Evolutionary conservation across 2,797 vertebrate species (phyloP), one percentile per base, ranked within the genome.

Genomic region (Mycteria americana): DNA sequence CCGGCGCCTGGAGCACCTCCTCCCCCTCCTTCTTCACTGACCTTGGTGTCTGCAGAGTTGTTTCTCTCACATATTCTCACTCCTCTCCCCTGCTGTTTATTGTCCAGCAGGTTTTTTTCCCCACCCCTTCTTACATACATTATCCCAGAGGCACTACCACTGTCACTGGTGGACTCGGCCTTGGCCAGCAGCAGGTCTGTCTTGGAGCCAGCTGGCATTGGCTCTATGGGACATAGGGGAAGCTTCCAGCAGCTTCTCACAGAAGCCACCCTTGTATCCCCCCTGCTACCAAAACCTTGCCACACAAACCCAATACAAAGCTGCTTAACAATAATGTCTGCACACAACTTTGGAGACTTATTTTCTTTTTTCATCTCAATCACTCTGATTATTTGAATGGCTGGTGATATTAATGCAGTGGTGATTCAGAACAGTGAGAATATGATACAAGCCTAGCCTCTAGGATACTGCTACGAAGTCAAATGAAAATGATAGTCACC

Each of bases 81-180:
- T 56, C 9, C 6, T 22, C 31, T 51, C 27, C 9, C 50, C 27
- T 9, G 50, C 50, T 51, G 50, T 27, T 25, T 8, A 51, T 51
- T 51, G 50, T 25, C 50, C 50, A 51, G 50, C 50, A 51, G 14
- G 14, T 4, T 50, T 28, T 33, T 56, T 59, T 59, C 10, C 14
- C 7, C 10, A 39, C 37, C 22, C 56, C 22, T 23, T 35, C 22
- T 10, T 35, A 35, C 35, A 59, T 35, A 25, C 4, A 7, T 59
- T 35, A 59, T 25, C 23, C 14, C 57, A 59, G n/a, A 24, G 57
- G 23, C 7, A 1, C 14, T 59, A 24, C 33, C 33, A 35, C 57
- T 1, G 2, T 11, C 3, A 3, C 14, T 17, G 10, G 35, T 35
- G 22, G 33, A 22, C 22, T n/a, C 6, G 1, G 22, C 33, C 18